phyloP scores from a whole-genome alignment of 2,113 vertebrate genomes.

The Mustela lutreola region DNA sequence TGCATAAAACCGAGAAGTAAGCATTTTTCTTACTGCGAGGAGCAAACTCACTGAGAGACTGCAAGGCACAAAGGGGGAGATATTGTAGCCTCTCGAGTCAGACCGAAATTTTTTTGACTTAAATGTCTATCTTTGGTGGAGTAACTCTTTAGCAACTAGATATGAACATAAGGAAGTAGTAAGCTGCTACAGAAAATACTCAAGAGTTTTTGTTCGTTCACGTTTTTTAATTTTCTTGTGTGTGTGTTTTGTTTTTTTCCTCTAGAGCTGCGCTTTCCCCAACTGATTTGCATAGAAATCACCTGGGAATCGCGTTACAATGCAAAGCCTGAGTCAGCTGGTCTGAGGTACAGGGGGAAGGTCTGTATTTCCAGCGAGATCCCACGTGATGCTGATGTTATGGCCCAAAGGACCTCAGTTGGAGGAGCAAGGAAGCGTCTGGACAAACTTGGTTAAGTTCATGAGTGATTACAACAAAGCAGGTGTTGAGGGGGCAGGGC shows the following conservation, averaged over 20 bases:
- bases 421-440: background rate
- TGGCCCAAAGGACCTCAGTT: background rate
- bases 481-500: background rate
- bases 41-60: background rate
- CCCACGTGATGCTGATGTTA: fast-evolving
- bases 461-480: background rate
- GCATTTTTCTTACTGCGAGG: conserved; percentile 15
- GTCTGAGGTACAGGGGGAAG: background rate
- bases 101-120: conserved; percentile 41
- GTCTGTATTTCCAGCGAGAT: background rate
- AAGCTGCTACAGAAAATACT: background rate
- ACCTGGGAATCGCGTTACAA: background rate
- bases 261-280: background rate
- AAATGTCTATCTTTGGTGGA: background rate
- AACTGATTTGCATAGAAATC: background rate
- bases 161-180: background rate
- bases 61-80: background rate
- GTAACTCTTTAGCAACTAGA: background rate
- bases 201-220: background rate
- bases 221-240: background rate
- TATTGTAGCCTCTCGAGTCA: background rate
- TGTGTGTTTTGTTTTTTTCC: background rate
- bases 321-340: too few species aligned
- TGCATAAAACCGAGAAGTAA: conserved; percentile 37
- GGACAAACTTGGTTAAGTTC: background rate